A percentile compares a stretch with the other conserved stretches of the same genome.
These are phyloP conservation scores for Cryptoblepharus egeriae DNA, from an alignment of 2,797 vertebrate genomes.

Conservation along the genomic window DNA sequence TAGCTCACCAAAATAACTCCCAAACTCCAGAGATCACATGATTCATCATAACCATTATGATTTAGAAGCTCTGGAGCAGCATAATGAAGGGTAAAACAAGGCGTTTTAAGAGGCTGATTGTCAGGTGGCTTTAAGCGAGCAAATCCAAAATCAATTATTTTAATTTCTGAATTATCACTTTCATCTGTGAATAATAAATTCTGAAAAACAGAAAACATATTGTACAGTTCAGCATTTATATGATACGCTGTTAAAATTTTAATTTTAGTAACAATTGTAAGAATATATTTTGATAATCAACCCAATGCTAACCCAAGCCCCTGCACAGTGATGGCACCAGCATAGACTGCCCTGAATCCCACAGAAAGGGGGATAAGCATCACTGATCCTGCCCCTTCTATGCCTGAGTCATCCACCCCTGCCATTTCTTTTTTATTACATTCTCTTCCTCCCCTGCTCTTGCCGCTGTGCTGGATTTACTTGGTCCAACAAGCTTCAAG, in stretches of 20 bases:
- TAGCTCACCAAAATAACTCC: conserved; percentile 96
- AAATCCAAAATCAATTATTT: conserved; percentile 99
- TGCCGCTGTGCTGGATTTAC: too few relatives aligned
- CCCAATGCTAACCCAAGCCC: too few relatives aligned
- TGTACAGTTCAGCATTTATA: background rate
- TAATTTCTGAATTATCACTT: conserved; percentile 95
- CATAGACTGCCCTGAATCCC: too few relatives aligned
- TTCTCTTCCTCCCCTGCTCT: too few relatives aligned
- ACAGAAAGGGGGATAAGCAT: too few relatives aligned
- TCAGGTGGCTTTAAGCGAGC: conserved; percentile 98
- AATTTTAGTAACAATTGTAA: conserved; percentile 4
- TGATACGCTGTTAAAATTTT: background rate
- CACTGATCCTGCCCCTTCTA: too few relatives aligned
- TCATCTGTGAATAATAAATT: conserved; percentile 98
- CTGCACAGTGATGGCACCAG: too few relatives aligned
- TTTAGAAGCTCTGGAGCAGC: conserved; percentile 96
- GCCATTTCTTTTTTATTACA: too few relatives aligned
- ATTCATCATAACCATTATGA: conserved; percentile 96
- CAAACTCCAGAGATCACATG: conserved; percentile 98
- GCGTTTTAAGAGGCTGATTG: conserved; percentile 97
- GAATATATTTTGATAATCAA: background rate
- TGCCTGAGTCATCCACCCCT: too few relatives aligned
- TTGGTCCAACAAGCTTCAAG: too few relatives aligned
- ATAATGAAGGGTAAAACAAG: conserved; percentile 97
- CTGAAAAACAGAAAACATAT: conserved; percentile 73